Base-by-base conservation (phyloP, 2,888 invertebrate species). In the Diarsia rubi region DNA sequence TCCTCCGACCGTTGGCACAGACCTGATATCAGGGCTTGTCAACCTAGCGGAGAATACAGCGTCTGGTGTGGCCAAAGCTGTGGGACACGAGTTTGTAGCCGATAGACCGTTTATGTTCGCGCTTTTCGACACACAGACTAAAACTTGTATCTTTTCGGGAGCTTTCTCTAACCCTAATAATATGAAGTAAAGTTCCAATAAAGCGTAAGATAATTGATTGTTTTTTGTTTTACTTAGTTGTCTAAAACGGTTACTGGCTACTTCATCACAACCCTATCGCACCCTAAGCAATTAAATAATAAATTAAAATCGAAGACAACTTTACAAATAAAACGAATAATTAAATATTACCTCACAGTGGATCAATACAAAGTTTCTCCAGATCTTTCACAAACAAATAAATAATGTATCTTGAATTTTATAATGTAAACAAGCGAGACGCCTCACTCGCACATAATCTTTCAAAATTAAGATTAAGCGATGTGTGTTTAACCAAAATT, bases 101-200 rank as follows among this genome's bases (percentile, higher is more conserved):
- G 88, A 92, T 31, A 84, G 84, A 42, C 91, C 92, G 0, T 92
- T 92, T 60, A 73, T 90, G 76, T 91, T 84, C 45, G 90, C 84
- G 0, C 71, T 92, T 0, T 85, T 90, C 27, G 91, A 92, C 77
- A 80, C 87, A 0, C 80, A 88, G 42, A 88, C 88, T 0, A 78
- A 77, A 4, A 88, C 88, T 0, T 88, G 87, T 47, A 12, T 90
- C 9, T 87, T 90, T 11, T 77, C 88, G 12, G 88, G 89, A 3
- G 86, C 86, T 0, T 92, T 83, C 67, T 86, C 90, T 0, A 81
- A 70, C 19, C 90, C 90, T 27, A 44, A 65, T 31, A 21, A 6
- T 14, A 44, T 65, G 31, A 14, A 31, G n/a, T 47, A 76, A 45
- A 68, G 12, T 21, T 8, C 16, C 2, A 47, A 47, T 82, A 63